Evolutionary conservation across 2,113 vertebrate genomes (phyloP).

Genomic region (Erythrolamprus reginae): DNA sequence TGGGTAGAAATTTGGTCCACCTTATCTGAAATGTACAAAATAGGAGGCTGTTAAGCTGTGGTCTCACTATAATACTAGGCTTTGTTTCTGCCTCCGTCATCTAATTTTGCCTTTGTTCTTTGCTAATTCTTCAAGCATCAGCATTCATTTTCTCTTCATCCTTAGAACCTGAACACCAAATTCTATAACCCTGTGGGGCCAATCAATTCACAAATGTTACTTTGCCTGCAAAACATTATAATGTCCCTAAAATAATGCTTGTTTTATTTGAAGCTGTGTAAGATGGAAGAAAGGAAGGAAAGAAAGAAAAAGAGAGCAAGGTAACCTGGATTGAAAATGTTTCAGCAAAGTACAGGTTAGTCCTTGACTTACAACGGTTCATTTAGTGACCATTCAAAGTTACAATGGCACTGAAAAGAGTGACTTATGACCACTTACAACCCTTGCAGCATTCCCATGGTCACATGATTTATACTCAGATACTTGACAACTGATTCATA

Average conservation of each 20-base stretch:
- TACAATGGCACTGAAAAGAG: too few species aligned
- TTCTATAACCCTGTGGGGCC: neutral
- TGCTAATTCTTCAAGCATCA: neutral
- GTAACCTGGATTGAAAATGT: neutral
- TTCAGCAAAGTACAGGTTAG: neutral
- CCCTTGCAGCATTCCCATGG: too few species aligned
- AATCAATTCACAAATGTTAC: neutral
- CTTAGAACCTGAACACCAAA: neutral
- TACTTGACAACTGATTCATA: too few species aligned
- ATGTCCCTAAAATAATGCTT: neutral
- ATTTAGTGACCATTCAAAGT: too few species aligned
- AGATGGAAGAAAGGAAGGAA: neutral
- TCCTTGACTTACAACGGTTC: too few species aligned
- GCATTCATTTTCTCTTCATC: neutral
- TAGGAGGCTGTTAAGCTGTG: neutral
- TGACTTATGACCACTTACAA: too few species aligned
- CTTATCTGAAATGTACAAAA: neutral
- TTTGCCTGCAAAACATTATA: neutral
- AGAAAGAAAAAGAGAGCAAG: neutral
- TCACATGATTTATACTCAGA: too few species aligned
- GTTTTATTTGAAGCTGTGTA: neutral
- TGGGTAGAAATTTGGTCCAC: neutral
- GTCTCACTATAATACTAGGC: neutral
- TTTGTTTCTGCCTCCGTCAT: neutral
- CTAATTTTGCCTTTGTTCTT: neutral